Evolutionary conservation across 2,113 vertebrate genomes (phyloP), one percentile per base, ranked within the genome.

Genomic region (Noturus placidus): DNA sequence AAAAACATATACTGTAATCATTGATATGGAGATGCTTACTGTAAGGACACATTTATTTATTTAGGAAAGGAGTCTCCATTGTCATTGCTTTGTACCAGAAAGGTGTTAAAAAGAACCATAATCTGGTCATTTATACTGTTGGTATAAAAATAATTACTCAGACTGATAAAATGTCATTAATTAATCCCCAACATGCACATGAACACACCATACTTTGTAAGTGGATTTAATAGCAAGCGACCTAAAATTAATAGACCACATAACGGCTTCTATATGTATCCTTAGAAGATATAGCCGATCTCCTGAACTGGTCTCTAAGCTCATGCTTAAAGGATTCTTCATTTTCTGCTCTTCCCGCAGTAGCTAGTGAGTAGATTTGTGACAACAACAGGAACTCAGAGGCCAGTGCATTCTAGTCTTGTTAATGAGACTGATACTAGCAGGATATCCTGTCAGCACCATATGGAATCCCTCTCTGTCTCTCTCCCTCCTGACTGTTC

Each of bases 381-480:
- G 35, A 46, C 35, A 57, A 77, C 83, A 76, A 46, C 52, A 85
- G 69, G 83, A 76, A 74, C 52, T 57, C 69, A 57, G 72, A 10
- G 17, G 10, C n/a, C 56, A 52, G 33, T 70, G 38, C 50, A 67
- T 50, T 52, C 11, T 27, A 30, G 38, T 80, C 78, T 86, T 54
- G 38, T 65, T 79, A 86, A 86, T 33, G 74, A 86, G 54, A 33
- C 57, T 33, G 65, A 70, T 88, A 52, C 8, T 30, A 7, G 27
- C 52, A 86, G 67, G 70, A 70, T 61, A 69, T 85, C 70, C 70
- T 85, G 77, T 87, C 74, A 85, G 56, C 74, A 81, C 54, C n/a
- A 30, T 57, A 46, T 56, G 13, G 11, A 61, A 50, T 82, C 30
- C 65, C 33, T 85, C 46, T 83, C 35, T 70, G 56, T 50, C 17